These are phyloP conservation scores for Cylloceria caligata DNA, from an alignment of 2,888 invertebrate species.

Conservation along the genomic window DNA sequence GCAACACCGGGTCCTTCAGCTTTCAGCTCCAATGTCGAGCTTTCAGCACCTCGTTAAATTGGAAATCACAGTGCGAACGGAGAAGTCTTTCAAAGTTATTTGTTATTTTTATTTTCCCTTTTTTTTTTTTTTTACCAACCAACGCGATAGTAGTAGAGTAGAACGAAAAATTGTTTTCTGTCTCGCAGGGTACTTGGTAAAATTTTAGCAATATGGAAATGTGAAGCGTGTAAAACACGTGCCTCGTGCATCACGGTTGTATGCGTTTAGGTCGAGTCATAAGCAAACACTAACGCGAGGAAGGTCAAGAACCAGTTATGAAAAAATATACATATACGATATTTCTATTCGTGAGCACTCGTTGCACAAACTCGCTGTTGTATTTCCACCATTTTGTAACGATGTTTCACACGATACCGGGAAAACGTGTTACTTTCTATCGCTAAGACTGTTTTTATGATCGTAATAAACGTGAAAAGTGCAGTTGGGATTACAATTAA, in stretches of 20 bases:
- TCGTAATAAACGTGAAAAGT: not conserved
- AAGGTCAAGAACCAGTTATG: slow-evolving; percentile 22
- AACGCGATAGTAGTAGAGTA: not conserved
- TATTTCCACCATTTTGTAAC: not conserved
- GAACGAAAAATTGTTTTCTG: not conserved
- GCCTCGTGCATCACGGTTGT: not conserved
- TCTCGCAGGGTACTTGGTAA: not conserved
- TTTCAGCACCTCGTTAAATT: slow-evolving; percentile 57
- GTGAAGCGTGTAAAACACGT: not conserved
- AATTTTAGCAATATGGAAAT: not conserved
- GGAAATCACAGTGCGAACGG: slow-evolving; percentile 34
- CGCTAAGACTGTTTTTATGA: not conserved
- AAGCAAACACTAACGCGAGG: not conserved
- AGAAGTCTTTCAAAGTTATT: slow-evolving; percentile 17
- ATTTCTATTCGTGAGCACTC: not conserved
- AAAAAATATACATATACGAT: no score
- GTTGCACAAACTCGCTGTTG: slow-evolving; percentile 2
- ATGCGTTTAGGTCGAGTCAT: not conserved
- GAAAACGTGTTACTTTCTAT: not conserved
- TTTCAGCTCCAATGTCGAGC: slow-evolving; percentile 39
- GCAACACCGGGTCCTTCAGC: slow-evolving; percentile 23
- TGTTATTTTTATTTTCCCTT: not conserved
- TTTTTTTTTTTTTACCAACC: slow-evolving; percentile 9
- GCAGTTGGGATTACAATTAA: not conserved
- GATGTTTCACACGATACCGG: not conserved